Evolutionary conservation across 2,888 invertebrate species (phyloP), one percentile per base, ranked within the genome.

Genomic region (Stenodera caucasica): DNA sequence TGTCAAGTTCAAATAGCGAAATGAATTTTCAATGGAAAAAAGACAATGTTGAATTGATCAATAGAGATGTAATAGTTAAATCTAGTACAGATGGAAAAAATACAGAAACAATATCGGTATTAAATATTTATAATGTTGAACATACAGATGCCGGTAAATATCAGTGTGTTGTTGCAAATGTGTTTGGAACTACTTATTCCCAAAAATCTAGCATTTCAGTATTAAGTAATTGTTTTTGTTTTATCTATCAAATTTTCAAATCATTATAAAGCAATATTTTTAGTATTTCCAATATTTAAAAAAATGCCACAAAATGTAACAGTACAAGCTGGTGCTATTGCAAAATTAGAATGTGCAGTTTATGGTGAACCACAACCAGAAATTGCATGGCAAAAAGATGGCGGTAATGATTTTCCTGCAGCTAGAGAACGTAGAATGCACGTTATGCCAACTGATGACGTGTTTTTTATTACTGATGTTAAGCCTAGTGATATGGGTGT

Each of bases 331-430:
- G 95, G 96, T 8, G 89, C 89, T 66, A 92, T 90, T 12, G 96
- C 94, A 0, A 88, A 90, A 58, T 83, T 98, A 29, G 94, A 95
- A 74, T 98, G 98, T 83, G 91, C 94, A 12, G 97, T 96, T 2
- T 86, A 86, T 60, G 97, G 96, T 0, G 90, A 92, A 74, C 96
- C 97, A 0, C 82, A 86, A 53, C 97, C 97, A 15, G 90, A 93
- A 81, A 92, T 95, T 70, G 90, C 92, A 0, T 90, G 94, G 90
- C 90, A 92, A 72, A 95, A 95, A 80, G 94, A 93, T 81, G 94
- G 93, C n/a, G 94, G 92, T 0, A 91, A 92, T 75, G 92, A 95
- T 75, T 97, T 98, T 79, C 96, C 96, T 7, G 97, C 98, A 5
- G 97, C 97, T 8, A 85, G 91, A 69, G 96, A 98, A 78, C 86